Base-by-base conservation (phyloP, 2,797 vertebrate genomes). In the Hypotaenidia okinawae region DNA sequence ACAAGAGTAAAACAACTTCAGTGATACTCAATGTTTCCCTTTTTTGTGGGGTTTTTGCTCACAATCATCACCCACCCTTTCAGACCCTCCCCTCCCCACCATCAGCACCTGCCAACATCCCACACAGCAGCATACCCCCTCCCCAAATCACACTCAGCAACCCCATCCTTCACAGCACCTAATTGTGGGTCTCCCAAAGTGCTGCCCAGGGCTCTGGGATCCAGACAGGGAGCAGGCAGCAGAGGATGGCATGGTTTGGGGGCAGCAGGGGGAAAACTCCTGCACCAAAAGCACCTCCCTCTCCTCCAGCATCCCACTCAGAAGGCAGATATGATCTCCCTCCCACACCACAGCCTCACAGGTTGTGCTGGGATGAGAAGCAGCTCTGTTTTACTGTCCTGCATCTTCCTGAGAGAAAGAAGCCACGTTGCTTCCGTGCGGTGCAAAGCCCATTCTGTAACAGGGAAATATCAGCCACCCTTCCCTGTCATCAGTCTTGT, bases 401-500 rank as follows among this genome's bases (percentile, higher is more conserved):
- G 22, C 47, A 11, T 35, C 18, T 30, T 58, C 74, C 33, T 23
- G 25, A n/a, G 9, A 89, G 66, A 59, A 47, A 66, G 66, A 15
- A 49, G 61, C 23, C 19, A 51, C 67, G 23, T 61, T 21, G 10
- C 43, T 73, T 75, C 91, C 8, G 10, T 58, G 70, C 70, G 4
- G 66, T 84, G 39, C 70, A 52, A n/a, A 49, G n/a, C 10, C 21
- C 11, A 52, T 77, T 72, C 66, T 57, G 69, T 5, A 37, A 45
- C 9, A 4, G 30, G 30, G 41, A 64, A 70, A 55, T 69, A 80
- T 68, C 68, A 70, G 16, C 43, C 33, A 62, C 62, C 22, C 72
- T 80, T 9, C 78, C 54, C 82, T 67, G 28, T 77, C 87, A 72
- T 93, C 69, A 84, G 13, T 67, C 93, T 93, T 72, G 79, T 52